Conservation (phyloP, 2,888 invertebrate genomes). For the Xestia ashworthii region DNA sequence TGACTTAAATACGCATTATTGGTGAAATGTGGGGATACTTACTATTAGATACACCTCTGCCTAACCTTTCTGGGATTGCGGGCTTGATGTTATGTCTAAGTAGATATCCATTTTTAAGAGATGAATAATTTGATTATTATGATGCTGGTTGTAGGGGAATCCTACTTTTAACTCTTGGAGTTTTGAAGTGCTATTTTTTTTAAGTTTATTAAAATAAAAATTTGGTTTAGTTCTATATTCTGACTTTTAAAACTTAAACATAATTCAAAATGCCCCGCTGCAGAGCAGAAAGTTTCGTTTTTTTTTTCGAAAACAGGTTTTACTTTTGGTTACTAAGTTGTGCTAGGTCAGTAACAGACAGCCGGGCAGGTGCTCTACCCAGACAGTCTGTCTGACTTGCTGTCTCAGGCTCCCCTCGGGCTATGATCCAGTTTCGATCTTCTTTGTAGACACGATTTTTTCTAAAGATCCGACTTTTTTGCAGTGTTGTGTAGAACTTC, state of each 20-base stretch:
- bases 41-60: too few species aligned
- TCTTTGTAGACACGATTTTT: constrained; percentile 37
- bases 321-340: constrained; percentile 41
- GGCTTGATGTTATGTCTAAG: too few species aligned
- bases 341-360: constrained; percentile 60
- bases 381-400: constrained; percentile 31
- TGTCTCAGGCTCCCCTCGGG: constrained; percentile 47
- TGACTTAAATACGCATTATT: too few species aligned
- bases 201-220: background rate
- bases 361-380: constrained; percentile 51
- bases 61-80: too few species aligned
- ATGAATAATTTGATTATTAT: background rate
- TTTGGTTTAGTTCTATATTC: background rate
- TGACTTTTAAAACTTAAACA: background rate
- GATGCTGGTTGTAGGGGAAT: background rate
- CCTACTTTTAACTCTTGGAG: background rate
- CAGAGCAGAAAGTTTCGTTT: background rate
- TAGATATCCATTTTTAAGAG: background rate
- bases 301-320: constrained; percentile 59
- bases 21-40: too few species aligned
- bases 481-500: background rate
- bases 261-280: background rate
- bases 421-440: constrained; percentile 42
- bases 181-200: background rate
- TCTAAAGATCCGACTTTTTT: constrained; percentile 13